A percentile compares a stretch with the other conserved stretches of the same genome.
These are phyloP conservation scores for Aldabrachelys gigantea DNA, from an alignment of 2,113 vertebrate species.

Conservation along the genomic window DNA sequence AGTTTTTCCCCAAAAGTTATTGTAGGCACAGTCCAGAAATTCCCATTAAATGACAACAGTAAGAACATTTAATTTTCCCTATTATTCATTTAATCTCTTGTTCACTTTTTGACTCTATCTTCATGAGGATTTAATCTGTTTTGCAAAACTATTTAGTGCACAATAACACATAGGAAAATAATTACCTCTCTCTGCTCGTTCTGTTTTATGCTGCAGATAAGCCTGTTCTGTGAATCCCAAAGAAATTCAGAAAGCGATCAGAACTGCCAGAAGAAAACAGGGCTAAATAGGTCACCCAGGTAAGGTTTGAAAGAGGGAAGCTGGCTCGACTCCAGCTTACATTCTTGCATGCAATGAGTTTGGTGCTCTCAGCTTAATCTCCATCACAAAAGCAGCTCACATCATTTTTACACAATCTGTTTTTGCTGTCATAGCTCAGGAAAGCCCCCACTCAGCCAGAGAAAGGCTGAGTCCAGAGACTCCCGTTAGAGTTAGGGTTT, in stretches of 20 bases:
- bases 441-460: background rate
- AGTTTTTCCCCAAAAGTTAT: constrained; percentile 26
- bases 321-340: background rate
- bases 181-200: background rate
- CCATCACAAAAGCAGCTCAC: background rate
- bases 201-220: background rate
- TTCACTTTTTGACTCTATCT: constrained; percentile 18
- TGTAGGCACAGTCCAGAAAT: background rate
- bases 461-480: background rate
- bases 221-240: background rate
- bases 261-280: background rate
- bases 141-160: background rate
- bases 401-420: background rate
- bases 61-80: constrained; percentile 19
- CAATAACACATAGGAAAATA: background rate
- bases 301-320: background rate
- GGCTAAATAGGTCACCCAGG: background rate
- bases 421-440: background rate
- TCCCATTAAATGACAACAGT: constrained; percentile 49
- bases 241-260: background rate
- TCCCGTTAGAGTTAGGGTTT: background rate
- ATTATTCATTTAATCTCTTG: constrained; percentile 31
- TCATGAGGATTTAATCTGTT: constrained; percentile 25
- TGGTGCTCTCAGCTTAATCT: background rate
- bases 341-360: accelerated